Conservation (phyloP, 1,140 invertebrate species). For the Caligus rogercresseyi region DNA sequence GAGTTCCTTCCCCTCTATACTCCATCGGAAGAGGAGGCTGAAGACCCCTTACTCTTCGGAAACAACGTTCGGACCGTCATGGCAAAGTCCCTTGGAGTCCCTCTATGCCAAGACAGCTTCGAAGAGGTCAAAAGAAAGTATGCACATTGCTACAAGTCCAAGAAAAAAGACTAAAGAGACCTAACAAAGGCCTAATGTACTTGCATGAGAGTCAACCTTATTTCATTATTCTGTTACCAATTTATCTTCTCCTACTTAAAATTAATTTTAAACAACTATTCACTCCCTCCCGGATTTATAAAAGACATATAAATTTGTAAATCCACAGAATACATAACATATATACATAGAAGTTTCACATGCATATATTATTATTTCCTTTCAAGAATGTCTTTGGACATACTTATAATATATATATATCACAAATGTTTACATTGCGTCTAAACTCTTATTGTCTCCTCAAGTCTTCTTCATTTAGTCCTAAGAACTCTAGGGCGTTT, state of each 20-base stretch:
- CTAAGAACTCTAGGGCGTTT: constrained; percentile 27
- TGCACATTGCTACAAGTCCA: neutral
- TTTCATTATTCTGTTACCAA: too few species aligned
- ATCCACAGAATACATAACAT: too few species aligned
- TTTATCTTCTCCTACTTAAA: too few species aligned
- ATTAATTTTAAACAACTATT: too few species aligned
- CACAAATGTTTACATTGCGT: too few species aligned
- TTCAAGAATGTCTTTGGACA: too few species aligned
- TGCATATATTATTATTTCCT: too few species aligned
- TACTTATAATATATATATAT: too few species aligned
- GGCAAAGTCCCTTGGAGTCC: constrained; percentile 4
- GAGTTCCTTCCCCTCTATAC: constrained; percentile 84
- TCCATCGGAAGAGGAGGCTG: constrained; percentile 65
- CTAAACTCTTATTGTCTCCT: too few species aligned
- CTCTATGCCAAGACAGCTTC: constrained; percentile 9
- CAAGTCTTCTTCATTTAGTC: constrained; percentile 23
- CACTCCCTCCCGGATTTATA: too few species aligned
- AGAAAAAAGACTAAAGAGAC: neutral
- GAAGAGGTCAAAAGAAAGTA: constrained; percentile 14
- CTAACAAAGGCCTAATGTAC: neutral
- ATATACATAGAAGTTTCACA: too few species aligned
- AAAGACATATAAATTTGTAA: too few species aligned
- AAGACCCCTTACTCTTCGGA: constrained; percentile 72
- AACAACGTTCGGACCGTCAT: constrained; percentile 50
- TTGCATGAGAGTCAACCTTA: neutral